phyloP scores from a whole-genome alignment of 2,113 vertebrate species.

The Thinocorus orbignyianus region DNA sequence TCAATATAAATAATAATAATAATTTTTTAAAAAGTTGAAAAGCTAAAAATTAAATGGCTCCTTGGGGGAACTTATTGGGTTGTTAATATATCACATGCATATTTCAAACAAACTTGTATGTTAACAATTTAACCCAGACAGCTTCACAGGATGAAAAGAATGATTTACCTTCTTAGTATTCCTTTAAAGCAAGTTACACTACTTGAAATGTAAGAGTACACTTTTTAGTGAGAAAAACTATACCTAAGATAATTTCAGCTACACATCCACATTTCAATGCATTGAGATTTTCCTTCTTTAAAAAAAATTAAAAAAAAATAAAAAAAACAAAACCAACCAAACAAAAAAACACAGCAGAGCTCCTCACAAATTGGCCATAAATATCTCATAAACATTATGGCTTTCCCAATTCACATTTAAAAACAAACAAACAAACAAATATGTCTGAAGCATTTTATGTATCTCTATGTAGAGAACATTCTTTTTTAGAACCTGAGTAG shows the following conservation, averaged over 20 bases:
- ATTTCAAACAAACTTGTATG: neutral
- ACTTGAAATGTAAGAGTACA: neutral
- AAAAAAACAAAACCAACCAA: neutral
- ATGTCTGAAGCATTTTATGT: neutral
- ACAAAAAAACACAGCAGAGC: neutral
- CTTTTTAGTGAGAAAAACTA: neutral
- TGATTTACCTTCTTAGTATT: neutral
- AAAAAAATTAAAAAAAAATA: neutral
- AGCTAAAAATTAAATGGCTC: neutral
- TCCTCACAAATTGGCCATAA: neutral
- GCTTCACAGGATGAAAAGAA: neutral
- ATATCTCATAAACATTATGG: neutral
- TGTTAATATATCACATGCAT: neutral
- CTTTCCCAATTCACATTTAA: neutral
- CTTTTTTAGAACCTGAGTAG: neutral
- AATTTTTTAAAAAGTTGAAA: neutral
- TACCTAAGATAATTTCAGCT: neutral
- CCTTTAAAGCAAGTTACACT: neutral
- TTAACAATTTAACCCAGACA: neutral
- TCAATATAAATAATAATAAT: neutral
- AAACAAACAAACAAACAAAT: neutral
- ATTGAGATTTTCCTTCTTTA: neutral
- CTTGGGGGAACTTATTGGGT: neutral
- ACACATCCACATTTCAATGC: neutral
- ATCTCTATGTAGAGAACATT: neutral